Percentiles rank a stretch among this genome's conserved stretches.
These are phyloP conservation scores for Ricordea florida DNA, from an alignment of 92 coral and sea anemone genomes.

Conservation along the genomic window DNA sequence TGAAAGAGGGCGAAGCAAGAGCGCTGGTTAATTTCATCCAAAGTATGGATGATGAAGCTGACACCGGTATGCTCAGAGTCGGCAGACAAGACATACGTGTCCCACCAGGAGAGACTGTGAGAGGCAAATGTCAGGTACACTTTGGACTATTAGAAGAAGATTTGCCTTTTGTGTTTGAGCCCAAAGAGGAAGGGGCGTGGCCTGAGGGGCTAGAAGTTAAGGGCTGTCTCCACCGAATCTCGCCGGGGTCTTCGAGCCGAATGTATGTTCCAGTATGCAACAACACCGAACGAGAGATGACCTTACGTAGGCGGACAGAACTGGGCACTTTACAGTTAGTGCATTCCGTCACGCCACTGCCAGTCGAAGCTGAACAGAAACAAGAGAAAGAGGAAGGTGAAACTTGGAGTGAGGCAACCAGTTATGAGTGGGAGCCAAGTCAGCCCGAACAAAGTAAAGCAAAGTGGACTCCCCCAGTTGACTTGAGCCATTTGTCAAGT, in stretches of 20 bases:
- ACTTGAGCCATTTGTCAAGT: conserved; percentile 15
- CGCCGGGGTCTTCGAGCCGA: neutral
- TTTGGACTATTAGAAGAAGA: conserved; percentile 12
- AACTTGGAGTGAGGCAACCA: neutral
- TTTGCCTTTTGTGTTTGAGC: conserved; percentile 9
- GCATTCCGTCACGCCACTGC: conserved; percentile 43
- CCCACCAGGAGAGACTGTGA: neutral
- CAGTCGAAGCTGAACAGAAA: neutral
- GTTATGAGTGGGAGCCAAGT: neutral
- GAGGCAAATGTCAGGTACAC: neutral
- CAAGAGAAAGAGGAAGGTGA: neutral
- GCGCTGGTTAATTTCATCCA: too few relatives aligned
- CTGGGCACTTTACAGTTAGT: conserved; percentile 33
- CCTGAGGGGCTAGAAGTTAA: conserved; percentile 3
- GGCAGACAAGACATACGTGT: neutral
- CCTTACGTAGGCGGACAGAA: conserved; percentile 3
- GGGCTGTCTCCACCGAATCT: neutral
- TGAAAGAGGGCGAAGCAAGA: too few relatives aligned
- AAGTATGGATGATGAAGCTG: neutral
- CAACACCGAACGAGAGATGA: neutral
- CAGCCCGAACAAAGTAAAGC: neutral
- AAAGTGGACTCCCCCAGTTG: neutral
- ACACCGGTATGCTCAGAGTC: neutral
- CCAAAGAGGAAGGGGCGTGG: conserved; percentile 5
- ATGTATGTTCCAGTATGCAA: conserved; percentile 5